Evolutionary conservation across 2,113 vertebrate genomes (phyloP).

Genomic region (Arvicanthis niloticus): DNA sequence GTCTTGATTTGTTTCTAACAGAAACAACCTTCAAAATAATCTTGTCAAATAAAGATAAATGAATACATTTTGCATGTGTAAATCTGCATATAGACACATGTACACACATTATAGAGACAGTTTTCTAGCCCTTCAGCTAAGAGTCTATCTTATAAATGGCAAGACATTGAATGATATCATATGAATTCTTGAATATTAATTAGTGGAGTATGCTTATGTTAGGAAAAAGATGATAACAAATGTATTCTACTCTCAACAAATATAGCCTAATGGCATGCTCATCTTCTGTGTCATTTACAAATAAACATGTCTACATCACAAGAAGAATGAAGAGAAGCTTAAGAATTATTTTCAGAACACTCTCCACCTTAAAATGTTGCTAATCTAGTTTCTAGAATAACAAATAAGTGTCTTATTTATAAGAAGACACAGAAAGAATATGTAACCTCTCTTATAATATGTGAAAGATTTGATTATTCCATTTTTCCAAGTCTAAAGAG

Average conservation of each 20-base stretch:
- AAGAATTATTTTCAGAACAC: not conserved
- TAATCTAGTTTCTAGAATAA: slow-evolving; percentile 48
- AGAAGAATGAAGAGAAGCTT: not conserved
- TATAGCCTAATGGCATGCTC: not conserved
- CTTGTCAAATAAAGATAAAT: not conserved
- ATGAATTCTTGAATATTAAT: slow-evolving; percentile 54
- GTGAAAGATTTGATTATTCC: slow-evolving; percentile 2
- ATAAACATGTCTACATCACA: not conserved
- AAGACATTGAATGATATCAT: not conserved
- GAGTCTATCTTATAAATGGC: not conserved
- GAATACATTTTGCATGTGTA: not conserved
- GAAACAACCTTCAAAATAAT: not conserved
- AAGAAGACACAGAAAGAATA: not conserved
- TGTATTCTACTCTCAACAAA: slow-evolving; percentile 45
- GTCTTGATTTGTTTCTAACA: not conserved
- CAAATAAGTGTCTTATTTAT: not conserved
- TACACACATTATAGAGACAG: not conserved
- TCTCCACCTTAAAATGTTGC: not conserved
- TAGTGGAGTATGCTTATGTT: slow-evolving; percentile 20
- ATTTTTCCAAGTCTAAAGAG: slow-evolving; percentile 4
- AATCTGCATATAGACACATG: not conserved
- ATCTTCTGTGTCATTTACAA: not conserved
- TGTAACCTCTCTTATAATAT: not conserved
- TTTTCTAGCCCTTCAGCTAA: not conserved
- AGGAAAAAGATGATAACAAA: slow-evolving; percentile 30